Percentiles rank a stretch among this genome's conserved stretches.
phyloP scores from a whole-genome alignment of 2,888 invertebrate genomes.

The Drosophila austrosaltans region DNA sequence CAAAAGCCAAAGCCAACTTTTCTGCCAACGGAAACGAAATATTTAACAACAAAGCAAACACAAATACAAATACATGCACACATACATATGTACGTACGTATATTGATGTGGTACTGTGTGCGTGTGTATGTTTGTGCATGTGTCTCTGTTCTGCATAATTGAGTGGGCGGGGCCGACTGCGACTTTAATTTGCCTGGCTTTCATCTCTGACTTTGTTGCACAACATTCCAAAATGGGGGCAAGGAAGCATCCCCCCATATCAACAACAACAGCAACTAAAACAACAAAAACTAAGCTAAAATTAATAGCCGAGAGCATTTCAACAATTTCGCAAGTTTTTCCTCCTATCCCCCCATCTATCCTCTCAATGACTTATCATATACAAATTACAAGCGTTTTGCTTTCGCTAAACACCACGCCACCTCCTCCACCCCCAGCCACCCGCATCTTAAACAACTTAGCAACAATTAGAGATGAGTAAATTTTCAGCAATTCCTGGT shows the following conservation, averaged over 20 bases:
- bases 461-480: constrained; percentile 33
- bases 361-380: constrained; percentile 69
- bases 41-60: constrained; percentile 74
- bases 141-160: constrained; percentile 54
- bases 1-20: constrained; percentile 45
- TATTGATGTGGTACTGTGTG: not conserved
- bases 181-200: constrained; percentile 46
- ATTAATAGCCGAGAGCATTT: constrained; percentile 41
- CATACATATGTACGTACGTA: constrained; percentile 14
- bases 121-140: not conserved
- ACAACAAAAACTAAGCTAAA: constrained; percentile 44
- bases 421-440: not conserved
- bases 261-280: constrained; percentile 12
- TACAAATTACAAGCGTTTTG: constrained; percentile 63
- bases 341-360: not conserved
- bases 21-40: constrained; percentile 76
- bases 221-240: constrained; percentile 20
- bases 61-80: constrained; percentile 16
- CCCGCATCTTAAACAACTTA: not conserved
- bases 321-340: constrained; percentile 20
- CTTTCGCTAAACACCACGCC: constrained; percentile 47
- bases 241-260: not conserved
- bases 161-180: constrained; percentile 62
- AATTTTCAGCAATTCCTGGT: not conserved
- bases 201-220: constrained; percentile 47